Percentiles rank a stretch among this genome's conserved stretches.
These are phyloP conservation scores for Anneissia japonica DNA, from an alignment of 35 echinoderm and acorn worm genomes.

Conservation along the genomic window DNA sequence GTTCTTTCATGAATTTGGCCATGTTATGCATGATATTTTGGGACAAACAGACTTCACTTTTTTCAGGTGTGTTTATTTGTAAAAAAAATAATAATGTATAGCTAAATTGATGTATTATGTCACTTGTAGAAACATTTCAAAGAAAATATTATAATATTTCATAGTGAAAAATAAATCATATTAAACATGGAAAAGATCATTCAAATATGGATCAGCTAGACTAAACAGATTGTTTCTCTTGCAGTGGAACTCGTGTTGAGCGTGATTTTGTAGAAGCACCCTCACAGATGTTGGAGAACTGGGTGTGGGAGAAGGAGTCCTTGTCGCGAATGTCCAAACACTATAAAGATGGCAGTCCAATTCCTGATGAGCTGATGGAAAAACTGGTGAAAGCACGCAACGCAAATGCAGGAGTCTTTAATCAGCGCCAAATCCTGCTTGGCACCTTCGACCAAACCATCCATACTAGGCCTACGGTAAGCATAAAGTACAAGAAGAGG, in stretches of 20 bases:
- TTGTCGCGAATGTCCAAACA: slow-evolving; percentile 75
- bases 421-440: slow-evolving; percentile 86
- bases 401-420: slow-evolving; percentile 96
- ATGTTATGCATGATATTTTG: slow-evolving; percentile 92
- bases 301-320: slow-evolving; percentile 92
- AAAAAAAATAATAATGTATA: too few relatives aligned
- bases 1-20: slow-evolving; percentile 89
- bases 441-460: slow-evolving; percentile 94
- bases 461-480: slow-evolving; percentile 71
- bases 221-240: not conserved
- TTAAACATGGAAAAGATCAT: too few relatives aligned
- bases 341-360: slow-evolving; percentile 64
- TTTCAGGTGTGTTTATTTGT: slow-evolving; percentile 58
- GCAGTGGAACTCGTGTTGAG: slow-evolving; percentile 86
- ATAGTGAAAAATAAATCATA: too few relatives aligned
- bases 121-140: too few relatives aligned
- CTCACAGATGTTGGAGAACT: slow-evolving; percentile 98
- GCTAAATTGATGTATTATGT: too few relatives aligned
- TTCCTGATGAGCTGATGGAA: slow-evolving; percentile 92
- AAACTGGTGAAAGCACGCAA: slow-evolving; percentile 88
- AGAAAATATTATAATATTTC: too few relatives aligned
- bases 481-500: too few relatives aligned
- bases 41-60: slow-evolving; percentile 60
- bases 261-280: slow-evolving; percentile 99
- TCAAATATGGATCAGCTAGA: too few relatives aligned